Conservation (phyloP, 2,888 invertebrate species). For the Patella ulyssiponensis region DNA sequence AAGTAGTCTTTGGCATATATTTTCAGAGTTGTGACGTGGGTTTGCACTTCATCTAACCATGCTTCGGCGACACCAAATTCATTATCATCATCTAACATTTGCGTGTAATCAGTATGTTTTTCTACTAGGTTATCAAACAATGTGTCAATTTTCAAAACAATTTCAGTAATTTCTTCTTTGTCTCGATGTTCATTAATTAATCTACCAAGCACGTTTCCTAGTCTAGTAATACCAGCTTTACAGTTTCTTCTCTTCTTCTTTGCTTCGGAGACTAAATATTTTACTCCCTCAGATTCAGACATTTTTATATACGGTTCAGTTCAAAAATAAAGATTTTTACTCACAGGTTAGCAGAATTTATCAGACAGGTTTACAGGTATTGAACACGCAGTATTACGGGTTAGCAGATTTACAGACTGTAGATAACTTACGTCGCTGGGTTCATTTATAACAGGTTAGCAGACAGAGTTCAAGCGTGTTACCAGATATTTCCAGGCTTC, state of each 20-base stretch:
- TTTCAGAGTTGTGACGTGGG: too few species aligned
- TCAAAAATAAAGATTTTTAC: too few species aligned
- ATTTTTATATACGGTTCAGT: neutral
- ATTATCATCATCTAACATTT: neutral
- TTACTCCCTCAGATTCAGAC: neutral
- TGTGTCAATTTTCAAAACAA: constrained; percentile 2
- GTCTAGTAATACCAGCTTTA: constrained; percentile 2
- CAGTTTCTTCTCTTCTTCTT: neutral
- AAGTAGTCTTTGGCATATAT: too few species aligned
- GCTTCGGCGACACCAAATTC: neutral
- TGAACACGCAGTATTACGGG: too few species aligned
- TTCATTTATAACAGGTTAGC: too few species aligned
- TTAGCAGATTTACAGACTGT: too few species aligned
- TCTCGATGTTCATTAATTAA: neutral
- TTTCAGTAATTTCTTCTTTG: neutral
- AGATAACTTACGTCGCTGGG: too few species aligned
- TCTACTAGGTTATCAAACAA: neutral
- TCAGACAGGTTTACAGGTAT: too few species aligned
- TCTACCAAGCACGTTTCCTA: neutral
- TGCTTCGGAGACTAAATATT: neutral
- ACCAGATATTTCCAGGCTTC: too few species aligned
- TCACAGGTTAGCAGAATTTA: too few species aligned
- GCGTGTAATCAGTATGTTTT: constrained; percentile 2
- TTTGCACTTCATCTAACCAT: neutral
- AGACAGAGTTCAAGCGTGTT: too few species aligned